A percentile compares a stretch with the other conserved stretches of the same genome.
phyloP scores from a whole-genome alignment of 2,888 invertebrate species.

The Oscheius onirici region DNA sequence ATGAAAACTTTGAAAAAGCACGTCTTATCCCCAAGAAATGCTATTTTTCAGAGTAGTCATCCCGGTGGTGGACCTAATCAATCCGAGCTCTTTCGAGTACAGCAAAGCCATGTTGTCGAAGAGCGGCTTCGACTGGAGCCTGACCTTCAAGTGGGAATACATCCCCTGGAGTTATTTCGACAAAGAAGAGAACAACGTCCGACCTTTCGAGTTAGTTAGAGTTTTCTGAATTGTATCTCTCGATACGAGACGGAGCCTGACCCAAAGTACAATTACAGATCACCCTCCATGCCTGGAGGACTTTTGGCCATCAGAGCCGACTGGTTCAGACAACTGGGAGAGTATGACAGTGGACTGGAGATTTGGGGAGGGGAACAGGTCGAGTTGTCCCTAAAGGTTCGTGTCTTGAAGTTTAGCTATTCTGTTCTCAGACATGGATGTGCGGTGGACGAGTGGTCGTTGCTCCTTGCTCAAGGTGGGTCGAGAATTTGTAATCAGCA shows the following conservation, averaged over 20 bases:
- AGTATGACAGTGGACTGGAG: conserved; percentile 99
- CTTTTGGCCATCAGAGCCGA: conserved; percentile 89
- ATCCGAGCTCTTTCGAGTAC: conserved; percentile 91
- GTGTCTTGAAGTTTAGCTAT: too few relatives aligned
- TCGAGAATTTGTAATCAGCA: too few relatives aligned
- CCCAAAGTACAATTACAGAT: conserved; percentile 73
- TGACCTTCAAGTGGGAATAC: conserved; percentile 90
- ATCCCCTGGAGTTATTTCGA: conserved; percentile 80
- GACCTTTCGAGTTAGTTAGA: conserved; percentile 62
- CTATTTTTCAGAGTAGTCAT: conserved; percentile 84
- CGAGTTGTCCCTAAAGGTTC: conserved; percentile 93
- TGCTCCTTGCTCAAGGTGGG: conserved; percentile 79
- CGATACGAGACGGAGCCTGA: not conserved
- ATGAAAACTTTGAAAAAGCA: too few relatives aligned
- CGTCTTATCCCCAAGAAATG: too few relatives aligned
- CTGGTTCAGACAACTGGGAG: conserved; percentile 96
- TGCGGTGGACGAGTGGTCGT: conserved; percentile 95
- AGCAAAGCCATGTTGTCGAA: conserved; percentile 92
- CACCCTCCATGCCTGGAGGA: conserved; percentile 98
- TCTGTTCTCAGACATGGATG: conserved; percentile 85
- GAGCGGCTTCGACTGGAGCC: conserved; percentile 99
- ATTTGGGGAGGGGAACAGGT: conserved; percentile 98
- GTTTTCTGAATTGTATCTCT: not conserved
- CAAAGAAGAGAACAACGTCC: conserved; percentile 78
- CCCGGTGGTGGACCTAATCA: conserved; percentile 98